phyloP scores from a whole-genome alignment of 2,888 invertebrate genomes.

The Steinernema carpocapsae region DNA sequence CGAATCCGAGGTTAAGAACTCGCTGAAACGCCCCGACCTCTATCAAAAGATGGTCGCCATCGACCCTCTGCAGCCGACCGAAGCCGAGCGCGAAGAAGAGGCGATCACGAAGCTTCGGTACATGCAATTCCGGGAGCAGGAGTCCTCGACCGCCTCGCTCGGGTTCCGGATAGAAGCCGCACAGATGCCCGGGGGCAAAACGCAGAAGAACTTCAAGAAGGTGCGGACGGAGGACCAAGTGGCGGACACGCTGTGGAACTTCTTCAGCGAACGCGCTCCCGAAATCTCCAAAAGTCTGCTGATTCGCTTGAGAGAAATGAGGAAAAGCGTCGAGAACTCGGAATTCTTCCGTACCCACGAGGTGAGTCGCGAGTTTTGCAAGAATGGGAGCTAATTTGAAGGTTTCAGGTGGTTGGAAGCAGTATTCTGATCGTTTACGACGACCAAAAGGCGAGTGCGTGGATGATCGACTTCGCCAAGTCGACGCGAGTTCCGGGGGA shows the following conservation, averaged over 20 bases:
- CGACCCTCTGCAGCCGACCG: slow-evolving; percentile 84
- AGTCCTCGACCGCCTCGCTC: slow-evolving; percentile 87
- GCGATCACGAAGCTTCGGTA: slow-evolving; percentile 84
- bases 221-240: slow-evolving; percentile 80
- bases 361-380: slow-evolving; percentile 70
- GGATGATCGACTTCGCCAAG: slow-evolving; percentile 97
- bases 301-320: slow-evolving; percentile 79
- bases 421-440: slow-evolving; percentile 93
- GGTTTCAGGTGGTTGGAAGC: slow-evolving; percentile 81
- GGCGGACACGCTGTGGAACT: slow-evolving; percentile 55
- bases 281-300: slow-evolving; percentile 75
- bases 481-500: slow-evolving; percentile 77
- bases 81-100: slow-evolving; percentile 79
- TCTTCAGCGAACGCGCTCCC: slow-evolving; percentile 63
- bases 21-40: slow-evolving; percentile 82
- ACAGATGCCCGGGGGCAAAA: slow-evolving; percentile 72
- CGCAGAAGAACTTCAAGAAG: slow-evolving; percentile 81
- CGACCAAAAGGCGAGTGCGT: slow-evolving; percentile 78
- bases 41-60: slow-evolving; percentile 94
- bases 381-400: neutral
- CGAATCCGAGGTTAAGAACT: slow-evolving; percentile 90
- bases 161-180: slow-evolving; percentile 96
- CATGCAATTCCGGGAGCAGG: slow-evolving; percentile 90
- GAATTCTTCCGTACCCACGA: slow-evolving; percentile 88
- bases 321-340: slow-evolving; percentile 81